phyloP scores from a whole-genome alignment of 1,140 invertebrate genomes.

The Penaeus japonicus region DNA sequence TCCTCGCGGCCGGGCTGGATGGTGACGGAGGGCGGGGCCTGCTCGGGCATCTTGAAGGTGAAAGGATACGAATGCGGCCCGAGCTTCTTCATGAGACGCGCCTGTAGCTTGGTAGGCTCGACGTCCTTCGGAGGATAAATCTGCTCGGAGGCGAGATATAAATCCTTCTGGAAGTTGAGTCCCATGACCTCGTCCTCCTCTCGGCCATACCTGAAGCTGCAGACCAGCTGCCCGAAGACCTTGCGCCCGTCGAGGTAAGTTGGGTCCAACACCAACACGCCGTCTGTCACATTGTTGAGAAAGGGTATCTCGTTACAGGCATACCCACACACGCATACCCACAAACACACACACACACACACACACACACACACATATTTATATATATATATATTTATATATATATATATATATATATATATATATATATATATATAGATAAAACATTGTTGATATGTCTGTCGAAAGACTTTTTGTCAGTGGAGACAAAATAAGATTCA shows the following conservation, averaged over 20 bases:
- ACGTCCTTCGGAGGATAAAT: constrained; percentile 66
- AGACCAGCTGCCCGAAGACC: constrained; percentile 76
- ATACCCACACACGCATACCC: neutral
- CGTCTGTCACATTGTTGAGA: constrained; percentile 68
- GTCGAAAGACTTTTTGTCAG: too few species aligned
- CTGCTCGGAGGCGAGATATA: too few species aligned
- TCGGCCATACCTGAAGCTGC: too few species aligned
- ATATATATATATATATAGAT: too few species aligned
- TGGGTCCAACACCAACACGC: constrained; percentile 84
- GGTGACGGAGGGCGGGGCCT: constrained; percentile 73
- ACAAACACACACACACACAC: too few species aligned
- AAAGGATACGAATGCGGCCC: too few species aligned
- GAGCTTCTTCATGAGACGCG: too few species aligned
- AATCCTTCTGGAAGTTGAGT: too few species aligned
- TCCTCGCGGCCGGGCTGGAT: constrained; percentile 85
- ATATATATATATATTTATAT: neutral
- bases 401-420: neutral
- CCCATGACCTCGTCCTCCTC: too few species aligned
- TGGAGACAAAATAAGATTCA: too few species aligned
- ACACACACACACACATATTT: too few species aligned
- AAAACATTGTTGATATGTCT: too few species aligned
- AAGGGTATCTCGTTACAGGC: neutral
- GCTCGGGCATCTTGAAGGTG: constrained; percentile 65
- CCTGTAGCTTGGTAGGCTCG: constrained; percentile 74
- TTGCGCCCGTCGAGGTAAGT: constrained; percentile 81